Base-by-base conservation (phyloP, 1,140 invertebrate genomes). In the Hylaeus volcanicus region DNA sequence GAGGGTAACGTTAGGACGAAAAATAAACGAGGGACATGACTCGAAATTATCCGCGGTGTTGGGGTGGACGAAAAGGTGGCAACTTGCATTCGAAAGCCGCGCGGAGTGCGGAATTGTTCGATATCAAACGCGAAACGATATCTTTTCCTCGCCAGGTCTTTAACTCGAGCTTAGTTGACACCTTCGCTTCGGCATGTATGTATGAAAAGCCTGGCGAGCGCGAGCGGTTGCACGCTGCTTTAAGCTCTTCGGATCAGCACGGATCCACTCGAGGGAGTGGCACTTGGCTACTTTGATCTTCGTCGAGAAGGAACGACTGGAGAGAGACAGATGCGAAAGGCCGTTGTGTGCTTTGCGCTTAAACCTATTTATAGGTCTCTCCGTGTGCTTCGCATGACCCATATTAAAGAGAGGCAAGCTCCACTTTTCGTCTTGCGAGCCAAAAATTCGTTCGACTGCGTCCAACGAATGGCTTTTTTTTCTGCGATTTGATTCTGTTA, bases 231-330 rank as follows among this genome's bases (percentile, higher is more conserved):
- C 74, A 79, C 51, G 56, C 51, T 5, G 60, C 78, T 64, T 55
- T 48, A 73, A 84, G 53, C 74, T 26, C 64, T 77, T 76, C 66
- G 73, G 70, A 81, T 81, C 78, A 58, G 78, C 48, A 63, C 82
- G 55, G 77, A 85, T 77, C 69, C 64, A 51, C 64, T 84, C 45
- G 58, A 74, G 39, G 58, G 9, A 83, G 71, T 73, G 39, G 39
- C 72, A 84, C 77, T 85, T 61, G 26, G 66, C 56, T 66, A 65
- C 84, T 85, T 86, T 86, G 84, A 86, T 85, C 83, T 74, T 56
- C 1, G 26, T 55, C 39, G 58, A 55, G 71, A 77, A 77, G 64
- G 70, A 84, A 71, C 61, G 51, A 39, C 71, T 11, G 8, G 43
- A 69, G 60, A 64, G 48, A 60, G 58, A 79, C 41, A 63, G 51